Evolutionary conservation across 2,113 vertebrate genomes (phyloP).

Genomic region (Toxotes jaculatrix): DNA sequence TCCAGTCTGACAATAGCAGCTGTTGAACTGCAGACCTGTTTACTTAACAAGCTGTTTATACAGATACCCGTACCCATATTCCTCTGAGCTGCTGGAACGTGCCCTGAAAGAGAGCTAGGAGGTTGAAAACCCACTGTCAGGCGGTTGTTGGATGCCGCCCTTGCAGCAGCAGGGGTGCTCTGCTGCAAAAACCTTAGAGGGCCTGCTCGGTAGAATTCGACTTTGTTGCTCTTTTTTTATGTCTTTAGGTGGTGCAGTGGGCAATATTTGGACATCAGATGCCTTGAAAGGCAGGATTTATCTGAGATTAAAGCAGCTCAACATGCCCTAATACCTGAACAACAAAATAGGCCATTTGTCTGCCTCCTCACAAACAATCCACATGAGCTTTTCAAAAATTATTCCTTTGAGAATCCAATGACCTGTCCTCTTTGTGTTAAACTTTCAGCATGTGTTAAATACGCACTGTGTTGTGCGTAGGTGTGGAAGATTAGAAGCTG

Average conservation of each 20-base stretch:
- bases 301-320: not conserved
- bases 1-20: slow-evolving; percentile 50
- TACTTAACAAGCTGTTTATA: slow-evolving; percentile 63
- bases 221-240: not conserved
- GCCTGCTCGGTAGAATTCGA: not conserved
- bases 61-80: slow-evolving; percentile 48
- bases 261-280: not conserved
- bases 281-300: not conserved
- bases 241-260: not conserved
- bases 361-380: too few species aligned
- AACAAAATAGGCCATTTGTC: not conserved
- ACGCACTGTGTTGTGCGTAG: not conserved
- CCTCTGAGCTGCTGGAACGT: slow-evolving; percentile 37
- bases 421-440: too few species aligned
- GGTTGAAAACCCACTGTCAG: slow-evolving; percentile 12
- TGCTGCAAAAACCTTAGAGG: not conserved
- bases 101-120: slow-evolving; percentile 3
- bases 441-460: too few species aligned
- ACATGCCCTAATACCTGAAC: not conserved
- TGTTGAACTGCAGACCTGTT: slow-evolving; percentile 52
- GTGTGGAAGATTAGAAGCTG: not conserved
- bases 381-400: too few species aligned
- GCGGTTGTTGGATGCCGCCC: slow-evolving; percentile 1
- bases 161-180: not conserved
- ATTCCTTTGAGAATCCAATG: too few species aligned